A percentile compares a stretch with the other conserved stretches of the same genome.
Conservation (phyloP, 2,113 vertebrate genomes). For the Poeciliopsis turrubarensis region DNA sequence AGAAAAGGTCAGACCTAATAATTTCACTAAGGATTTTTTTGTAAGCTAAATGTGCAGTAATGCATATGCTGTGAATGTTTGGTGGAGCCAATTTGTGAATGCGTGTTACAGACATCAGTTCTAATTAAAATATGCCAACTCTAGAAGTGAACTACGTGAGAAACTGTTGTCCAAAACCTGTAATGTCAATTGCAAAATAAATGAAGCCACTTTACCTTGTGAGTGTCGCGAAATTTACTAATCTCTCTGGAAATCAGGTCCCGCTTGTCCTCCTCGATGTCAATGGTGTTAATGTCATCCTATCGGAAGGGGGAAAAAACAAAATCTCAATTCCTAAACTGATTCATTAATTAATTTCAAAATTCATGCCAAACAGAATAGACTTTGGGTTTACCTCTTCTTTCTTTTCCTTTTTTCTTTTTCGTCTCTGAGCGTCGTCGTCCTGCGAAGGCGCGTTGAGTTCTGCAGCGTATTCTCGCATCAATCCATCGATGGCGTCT, state of each 20-base stretch:
- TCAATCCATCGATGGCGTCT: conserved; percentile 94
- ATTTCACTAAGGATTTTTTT: conserved; percentile 50
- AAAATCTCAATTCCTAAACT: neutral
- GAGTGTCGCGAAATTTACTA: conserved; percentile 99
- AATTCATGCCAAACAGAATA: neutral
- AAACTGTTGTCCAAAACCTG: conserved; percentile 77
- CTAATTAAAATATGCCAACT: conserved; percentile 58
- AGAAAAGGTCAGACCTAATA: conserved; percentile 67
- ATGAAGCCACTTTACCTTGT: conserved; percentile 92
- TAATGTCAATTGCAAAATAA: conserved; percentile 66
- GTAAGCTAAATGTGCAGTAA: conserved; percentile 33
- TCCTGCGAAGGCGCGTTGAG: conserved; percentile 95
- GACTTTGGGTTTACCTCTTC: conserved; percentile 85
- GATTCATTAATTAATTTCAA: neutral
- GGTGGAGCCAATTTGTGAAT: conserved; percentile 48
- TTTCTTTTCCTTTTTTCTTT: conserved; percentile 98
- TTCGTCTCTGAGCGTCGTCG: conserved; percentile 93
- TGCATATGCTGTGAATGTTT: conserved; percentile 29
- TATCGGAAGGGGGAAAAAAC: conserved; percentile 48
- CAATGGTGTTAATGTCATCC: conserved; percentile 99
- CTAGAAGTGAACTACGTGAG: conserved; percentile 70
- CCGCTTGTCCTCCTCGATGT: conserved; percentile 99
- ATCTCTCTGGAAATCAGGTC: conserved; percentile 99
- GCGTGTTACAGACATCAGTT: conserved; percentile 45
- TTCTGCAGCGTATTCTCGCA: conserved; percentile 95